Conservation (phyloP, 2,113 vertebrate species). For the Periophthalmus modestus region DNA sequence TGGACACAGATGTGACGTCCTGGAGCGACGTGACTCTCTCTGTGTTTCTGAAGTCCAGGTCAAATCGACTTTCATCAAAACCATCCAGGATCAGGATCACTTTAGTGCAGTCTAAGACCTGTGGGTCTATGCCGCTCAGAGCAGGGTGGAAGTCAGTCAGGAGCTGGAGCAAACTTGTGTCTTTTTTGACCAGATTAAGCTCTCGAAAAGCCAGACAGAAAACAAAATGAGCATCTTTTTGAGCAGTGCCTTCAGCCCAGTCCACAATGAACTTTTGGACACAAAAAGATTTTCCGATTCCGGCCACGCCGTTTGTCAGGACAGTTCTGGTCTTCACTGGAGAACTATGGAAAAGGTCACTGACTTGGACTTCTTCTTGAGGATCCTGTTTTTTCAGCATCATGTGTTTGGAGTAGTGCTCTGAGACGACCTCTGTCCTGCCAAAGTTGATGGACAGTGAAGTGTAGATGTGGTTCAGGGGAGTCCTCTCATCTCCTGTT, state of each 20-base stretch:
- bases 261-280: slow-evolving; percentile 46
- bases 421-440: slow-evolving; percentile 10
- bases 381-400: accelerated
- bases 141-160: slow-evolving; percentile 37
- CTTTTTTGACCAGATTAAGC: slow-evolving; percentile 25
- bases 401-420: slow-evolving; percentile 4
- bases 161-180: slow-evolving; percentile 35
- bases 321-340: slow-evolving; percentile 10
- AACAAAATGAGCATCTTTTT: slow-evolving; percentile 42
- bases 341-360: slow-evolving; percentile 23
- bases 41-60: slow-evolving; percentile 29
- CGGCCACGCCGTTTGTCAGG: slow-evolving; percentile 44
- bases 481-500: slow-evolving; percentile 1
- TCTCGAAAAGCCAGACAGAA: slow-evolving; percentile 55
- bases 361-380: not conserved
- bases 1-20: slow-evolving; percentile 21
- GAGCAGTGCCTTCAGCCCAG: slow-evolving; percentile 36
- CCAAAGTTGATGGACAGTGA: slow-evolving; percentile 8
- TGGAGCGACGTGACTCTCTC: slow-evolving; percentile 14
- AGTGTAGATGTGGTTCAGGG: slow-evolving; percentile 29
- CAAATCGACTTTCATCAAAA: slow-evolving; percentile 57
- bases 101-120: slow-evolving; percentile 6
- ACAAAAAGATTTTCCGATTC: slow-evolving; percentile 55
- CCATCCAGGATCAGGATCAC: slow-evolving; percentile 50
- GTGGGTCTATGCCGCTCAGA: not conserved